Base-by-base conservation (phyloP, 2,888 invertebrate genomes). In the Drosophila kuntzei region DNA sequence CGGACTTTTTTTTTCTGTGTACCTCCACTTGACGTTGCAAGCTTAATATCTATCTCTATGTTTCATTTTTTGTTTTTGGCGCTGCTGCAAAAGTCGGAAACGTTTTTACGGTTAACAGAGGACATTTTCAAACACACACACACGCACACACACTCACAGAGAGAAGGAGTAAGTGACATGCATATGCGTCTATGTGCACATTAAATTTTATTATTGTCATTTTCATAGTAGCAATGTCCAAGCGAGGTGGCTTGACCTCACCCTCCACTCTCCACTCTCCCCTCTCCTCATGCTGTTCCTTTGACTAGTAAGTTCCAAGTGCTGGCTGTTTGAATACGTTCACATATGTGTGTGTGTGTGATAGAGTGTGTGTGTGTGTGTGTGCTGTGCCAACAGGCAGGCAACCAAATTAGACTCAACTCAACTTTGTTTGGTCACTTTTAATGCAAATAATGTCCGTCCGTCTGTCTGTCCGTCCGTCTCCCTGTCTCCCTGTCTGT, bases 141-240 rank as follows among this genome's bases (percentile, higher is more conserved):
- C 50, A 27, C 43, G 20, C 25, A 54, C 25, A 39, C 55, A 58
- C 51, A 34, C 16, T 44, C 12, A 27, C 29, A 14, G 6, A 29
- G 37, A 29, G 14, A 18, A 16, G 59, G 39, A 47, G 32, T 61
- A 61, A 46, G 54, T 53, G 66, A 64, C 64, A 75, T 78, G 73
- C 80, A 80, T 85, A 74, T 80, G 79, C 82, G 72, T 84, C 68
- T 67, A 64, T 87, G 77, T 84, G 85, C 79, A 83, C 88, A 86
- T 86, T 87, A 86, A 83, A 87, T 86, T 86, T 86, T 86, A 87
- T 87, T 87, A 86, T 86, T 87, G 81, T 87, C 88, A 87, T 87
- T 86, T 86, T 86, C 84, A 77, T 76, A 69, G 79, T 76, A 69
- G 79, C 65, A 53, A 50, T 65, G 78, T 64, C 70, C 71, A 62